Conservation (phyloP, 1,140 invertebrate species). For the Drosophila punjabiensis region DNA sequence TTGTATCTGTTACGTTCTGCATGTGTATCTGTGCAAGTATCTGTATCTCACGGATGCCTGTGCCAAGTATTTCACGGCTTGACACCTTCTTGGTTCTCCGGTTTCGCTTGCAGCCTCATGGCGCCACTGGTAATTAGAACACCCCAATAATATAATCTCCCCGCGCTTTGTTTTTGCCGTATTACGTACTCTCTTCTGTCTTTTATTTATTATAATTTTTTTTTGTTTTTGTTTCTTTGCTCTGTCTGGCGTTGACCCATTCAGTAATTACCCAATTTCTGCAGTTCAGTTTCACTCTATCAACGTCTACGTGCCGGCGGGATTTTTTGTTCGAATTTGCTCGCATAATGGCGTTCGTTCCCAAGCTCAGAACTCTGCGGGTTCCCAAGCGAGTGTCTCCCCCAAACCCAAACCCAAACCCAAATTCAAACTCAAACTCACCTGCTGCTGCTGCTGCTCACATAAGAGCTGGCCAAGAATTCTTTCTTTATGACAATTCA, state of each 20-base stretch:
- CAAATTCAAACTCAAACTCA: not conserved
- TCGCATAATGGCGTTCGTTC: conserved; percentile 54
- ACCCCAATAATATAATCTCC: conserved; percentile 17
- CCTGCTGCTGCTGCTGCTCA: conserved; percentile 18
- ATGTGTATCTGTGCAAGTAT: not conserved
- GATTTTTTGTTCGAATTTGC: conserved; percentile 38
- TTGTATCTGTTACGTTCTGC: not conserved
- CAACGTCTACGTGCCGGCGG: conserved; percentile 57
- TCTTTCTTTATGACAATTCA: conserved; percentile 45
- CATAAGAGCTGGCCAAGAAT: conserved; percentile 41
- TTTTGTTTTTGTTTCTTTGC: not conserved
- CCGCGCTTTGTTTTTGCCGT: not conserved
- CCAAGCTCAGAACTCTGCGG: conserved; percentile 26
- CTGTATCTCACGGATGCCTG: conserved; percentile 59
- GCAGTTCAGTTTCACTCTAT: conserved; percentile 45
- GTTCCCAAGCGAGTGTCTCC: conserved; percentile 1
- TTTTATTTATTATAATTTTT: not conserved
- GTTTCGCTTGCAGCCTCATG: conserved; percentile 66
- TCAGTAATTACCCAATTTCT: conserved; percentile 66
- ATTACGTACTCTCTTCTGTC: conserved; percentile 13
- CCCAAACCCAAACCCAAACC: not conserved
- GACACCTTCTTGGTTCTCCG: conserved; percentile 47
- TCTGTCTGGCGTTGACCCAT: conserved; percentile 48
- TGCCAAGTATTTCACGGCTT: conserved; percentile 27
- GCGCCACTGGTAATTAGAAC: conserved; percentile 73